Evolutionary conservation across 2,113 vertebrate genomes (phyloP), one percentile per base, ranked within the genome.

Genomic region (Apeltes quadracus): DNA sequence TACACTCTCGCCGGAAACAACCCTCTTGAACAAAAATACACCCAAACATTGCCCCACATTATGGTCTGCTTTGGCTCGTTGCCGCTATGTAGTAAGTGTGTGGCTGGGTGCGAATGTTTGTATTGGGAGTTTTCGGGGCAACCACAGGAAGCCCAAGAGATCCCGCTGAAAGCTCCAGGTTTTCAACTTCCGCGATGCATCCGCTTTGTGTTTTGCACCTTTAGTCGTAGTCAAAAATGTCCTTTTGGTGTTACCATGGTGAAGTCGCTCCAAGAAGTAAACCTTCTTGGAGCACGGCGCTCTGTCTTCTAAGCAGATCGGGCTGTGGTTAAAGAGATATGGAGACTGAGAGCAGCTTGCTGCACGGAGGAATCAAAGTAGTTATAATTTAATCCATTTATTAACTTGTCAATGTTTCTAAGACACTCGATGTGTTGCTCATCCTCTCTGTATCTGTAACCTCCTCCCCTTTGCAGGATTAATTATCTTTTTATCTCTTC

Each of bases 1-100:
- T 61, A 77, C 78, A 75, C 51, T 78, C 83, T 69, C 70, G 83
- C 82, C 87, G 78, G 85, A 89, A 87, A 71, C 75, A 77, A 78
- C 51, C 62, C 68, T 78, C 81, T 79, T 55, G 11, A 79, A 78
- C 76, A 73, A 62, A 86, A 85, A 89, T 87, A 84, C 79, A 83
- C 79, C 78, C 86, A 75, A 87, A 86, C 81, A 79, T 70, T 75
- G 67, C 68, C 73, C 56, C 77, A 75, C 70, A 76, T 76, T 73
- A 54, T 69, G 73, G 64, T 71, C 80, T 53, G 51, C 51, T 54
- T 51, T 44, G 71, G 76, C 82, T 64, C 2, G 0, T 32, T 27
- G 22, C 64, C 76, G 51, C 84, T 79, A 59, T 83, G 78, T 70
- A 50, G 64, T n/a, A 16, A 64, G 34, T 54, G 32, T 72, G 66